Conservation (phyloP, 1,140 invertebrate species). For the Ptiloglossa arizonensis region DNA sequence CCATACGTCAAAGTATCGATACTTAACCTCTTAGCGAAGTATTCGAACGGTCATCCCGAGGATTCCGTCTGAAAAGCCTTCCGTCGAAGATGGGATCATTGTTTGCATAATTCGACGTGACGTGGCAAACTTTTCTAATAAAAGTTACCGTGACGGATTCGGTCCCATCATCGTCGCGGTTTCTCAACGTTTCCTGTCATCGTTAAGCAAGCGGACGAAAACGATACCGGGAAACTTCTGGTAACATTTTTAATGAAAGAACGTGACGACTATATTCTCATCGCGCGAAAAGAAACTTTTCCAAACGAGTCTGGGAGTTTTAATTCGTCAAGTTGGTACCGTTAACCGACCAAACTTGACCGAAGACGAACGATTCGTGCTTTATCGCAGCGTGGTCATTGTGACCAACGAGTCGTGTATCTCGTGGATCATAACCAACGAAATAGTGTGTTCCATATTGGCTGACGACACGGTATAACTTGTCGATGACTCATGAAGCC, state of each 20-base stretch:
- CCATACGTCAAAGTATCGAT: background rate
- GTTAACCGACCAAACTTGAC: too few relatives aligned
- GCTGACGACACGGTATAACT: too few relatives aligned
- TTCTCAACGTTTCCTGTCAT: constrained; percentile 1
- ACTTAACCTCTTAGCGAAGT: background rate
- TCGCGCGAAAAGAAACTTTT: too few relatives aligned
- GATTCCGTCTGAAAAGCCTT: background rate
- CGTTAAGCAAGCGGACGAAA: background rate
- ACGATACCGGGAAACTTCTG: background rate
- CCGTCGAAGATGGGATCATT: constrained; percentile 25
- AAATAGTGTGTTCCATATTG: too few relatives aligned
- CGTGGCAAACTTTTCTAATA: constrained; percentile 72
- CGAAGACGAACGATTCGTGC: too few relatives aligned
- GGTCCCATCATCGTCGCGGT: background rate
- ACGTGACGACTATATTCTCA: background rate
- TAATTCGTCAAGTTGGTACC: too few relatives aligned
- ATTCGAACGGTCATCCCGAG: constrained; percentile 8
- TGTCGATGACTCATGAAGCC: too few relatives aligned
- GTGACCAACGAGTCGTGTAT: too few relatives aligned
- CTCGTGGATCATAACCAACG: too few relatives aligned
- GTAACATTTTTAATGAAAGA: background rate
- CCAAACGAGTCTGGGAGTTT: too few relatives aligned
- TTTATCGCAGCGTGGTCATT: too few relatives aligned
- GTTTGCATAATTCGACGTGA: constrained; percentile 59
- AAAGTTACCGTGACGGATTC: constrained; percentile 66